Evolutionary conservation across 2,888 invertebrate species (phyloP).

Genomic region (Cheilosia variabilis): DNA sequence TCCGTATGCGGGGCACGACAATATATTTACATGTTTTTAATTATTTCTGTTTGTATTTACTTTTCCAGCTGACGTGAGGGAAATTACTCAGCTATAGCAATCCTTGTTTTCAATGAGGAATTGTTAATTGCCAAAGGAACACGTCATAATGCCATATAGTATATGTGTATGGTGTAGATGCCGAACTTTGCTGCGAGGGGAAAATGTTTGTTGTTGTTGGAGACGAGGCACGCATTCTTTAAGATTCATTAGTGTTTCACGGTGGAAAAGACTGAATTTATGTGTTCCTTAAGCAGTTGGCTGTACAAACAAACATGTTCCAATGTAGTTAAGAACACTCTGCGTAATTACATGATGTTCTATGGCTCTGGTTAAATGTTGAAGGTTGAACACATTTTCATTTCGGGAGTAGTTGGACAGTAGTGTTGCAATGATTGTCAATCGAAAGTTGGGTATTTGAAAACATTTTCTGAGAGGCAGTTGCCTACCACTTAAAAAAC

Average conservation of each 20-base stretch:
- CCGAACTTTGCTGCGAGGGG: background rate
- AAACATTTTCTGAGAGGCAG: no score
- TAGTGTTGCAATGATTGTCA: no score
- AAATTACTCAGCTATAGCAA: slow-evolving; percentile 59
- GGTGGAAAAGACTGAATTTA: slow-evolving; percentile 16
- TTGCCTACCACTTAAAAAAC: no score
- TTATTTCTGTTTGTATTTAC: slow-evolving; percentile 57
- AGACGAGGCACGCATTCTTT: slow-evolving; percentile 24
- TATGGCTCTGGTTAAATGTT: background rate
- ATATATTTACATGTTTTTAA: slow-evolving; percentile 69
- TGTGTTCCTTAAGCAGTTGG: slow-evolving; percentile 4
- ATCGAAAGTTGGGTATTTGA: no score
- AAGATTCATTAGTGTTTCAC: slow-evolving; percentile 34
- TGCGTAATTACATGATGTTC: background rate
- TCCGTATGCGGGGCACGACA: slow-evolving; percentile 68
- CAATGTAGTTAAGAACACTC: background rate
- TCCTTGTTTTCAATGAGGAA: slow-evolving; percentile 56
- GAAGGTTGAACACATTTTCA: no score
- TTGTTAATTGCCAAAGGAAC: slow-evolving; percentile 57
- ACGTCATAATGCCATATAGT: slow-evolving; percentile 41
- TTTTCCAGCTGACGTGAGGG: slow-evolving; percentile 63
- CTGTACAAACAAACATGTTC: background rate
- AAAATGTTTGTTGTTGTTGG: background rate
- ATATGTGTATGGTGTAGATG: background rate
- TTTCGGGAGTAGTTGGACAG: no score